Base-by-base conservation (phyloP, 64 coral and sea anemone species). In the Acropora yongei region DNA sequence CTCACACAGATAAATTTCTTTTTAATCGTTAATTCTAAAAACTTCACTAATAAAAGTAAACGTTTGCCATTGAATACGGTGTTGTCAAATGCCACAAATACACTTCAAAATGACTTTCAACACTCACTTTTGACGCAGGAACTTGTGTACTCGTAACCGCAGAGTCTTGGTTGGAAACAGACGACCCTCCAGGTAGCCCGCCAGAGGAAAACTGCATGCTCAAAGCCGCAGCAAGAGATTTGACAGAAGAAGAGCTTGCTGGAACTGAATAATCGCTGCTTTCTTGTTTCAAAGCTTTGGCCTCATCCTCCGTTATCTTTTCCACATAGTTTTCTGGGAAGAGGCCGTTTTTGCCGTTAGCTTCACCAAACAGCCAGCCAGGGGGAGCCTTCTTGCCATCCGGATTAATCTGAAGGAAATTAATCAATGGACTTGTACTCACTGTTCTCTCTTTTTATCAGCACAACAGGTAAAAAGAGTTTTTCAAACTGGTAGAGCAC, bases 301-400 rank as follows among this genome's bases (percentile, higher is more conserved):
- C 86, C 88, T 84, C 80, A 63, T 94, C 88, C 10, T 96, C 91
- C 51, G 91, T 78, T 0, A 94, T 88, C 47, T 84, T 92, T 69
- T 99, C 97, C 16, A 89, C 97, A 91, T 99, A 99, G 76, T 94
- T 99, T 89, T 46, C 97, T 69, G 97, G 97, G 18, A 99, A 99
- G 49, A 94, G 75, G 5, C 97, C 97, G 67, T 86, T 88, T 68
- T 86, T 99, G 46, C 88, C 89, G 67, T 89, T 91, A 47, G 88
- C 88, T 76, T 93, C 87, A 58, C 97, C 97, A 79, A 86, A 88
- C 17, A 96, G 74, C 97, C 97, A 99, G 9, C 94, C 97, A 46
- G 97, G 97, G 1, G 97, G 97, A n/a, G 91, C 88, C 9, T 78
- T 88, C 8, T 74, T 93, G 16, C 43, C 89, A 50, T 89, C 92